Percentiles rank a stretch among this genome's conserved stretches.
phyloP scores from a whole-genome alignment of 2,888 invertebrate species.

The Drosophila maculinotata region DNA sequence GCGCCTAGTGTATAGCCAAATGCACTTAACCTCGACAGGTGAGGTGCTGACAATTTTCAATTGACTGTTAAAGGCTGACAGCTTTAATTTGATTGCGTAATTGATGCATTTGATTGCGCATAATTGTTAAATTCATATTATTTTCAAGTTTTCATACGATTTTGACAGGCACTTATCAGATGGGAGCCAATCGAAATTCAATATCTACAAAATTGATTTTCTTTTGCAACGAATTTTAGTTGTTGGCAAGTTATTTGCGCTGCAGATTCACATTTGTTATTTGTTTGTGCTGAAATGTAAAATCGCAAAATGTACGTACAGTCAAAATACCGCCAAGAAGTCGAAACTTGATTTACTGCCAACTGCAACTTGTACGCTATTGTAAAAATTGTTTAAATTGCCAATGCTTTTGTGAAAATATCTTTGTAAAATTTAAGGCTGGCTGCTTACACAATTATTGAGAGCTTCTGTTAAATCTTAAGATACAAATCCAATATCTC shows the following conservation, averaged over 20 bases:
- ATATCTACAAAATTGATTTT: conserved; percentile 27
- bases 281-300: conserved; percentile 6
- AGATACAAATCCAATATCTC: no score
- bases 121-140: conserved; percentile 36
- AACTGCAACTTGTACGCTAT: not conserved
- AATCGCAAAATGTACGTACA: not conserved
- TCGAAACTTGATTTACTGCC: conserved; percentile 24
- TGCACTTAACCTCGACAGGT: conserved; percentile 40
- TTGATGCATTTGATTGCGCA: conserved; percentile 40
- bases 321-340: conserved; percentile 15
- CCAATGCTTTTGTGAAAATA: not conserved
- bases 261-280: conserved; percentile 26
- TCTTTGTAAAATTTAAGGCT: not conserved
- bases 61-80: conserved; percentile 33
- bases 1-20: conserved; percentile 11
- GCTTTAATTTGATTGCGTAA: conserved; percentile 23
- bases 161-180: conserved; percentile 1
- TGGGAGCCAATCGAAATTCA: conserved; percentile 11
- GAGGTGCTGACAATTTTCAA: conserved; percentile 1
- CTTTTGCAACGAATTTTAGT: no score
- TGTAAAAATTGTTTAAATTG: not conserved
- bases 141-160: conserved; percentile 18
- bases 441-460: not conserved
- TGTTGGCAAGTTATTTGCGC: conserved; percentile 19
- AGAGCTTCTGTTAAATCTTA: no score